Evolutionary conservation across 2,113 vertebrate genomes (phyloP).

Genomic region (Geothlypis trichas): DNA sequence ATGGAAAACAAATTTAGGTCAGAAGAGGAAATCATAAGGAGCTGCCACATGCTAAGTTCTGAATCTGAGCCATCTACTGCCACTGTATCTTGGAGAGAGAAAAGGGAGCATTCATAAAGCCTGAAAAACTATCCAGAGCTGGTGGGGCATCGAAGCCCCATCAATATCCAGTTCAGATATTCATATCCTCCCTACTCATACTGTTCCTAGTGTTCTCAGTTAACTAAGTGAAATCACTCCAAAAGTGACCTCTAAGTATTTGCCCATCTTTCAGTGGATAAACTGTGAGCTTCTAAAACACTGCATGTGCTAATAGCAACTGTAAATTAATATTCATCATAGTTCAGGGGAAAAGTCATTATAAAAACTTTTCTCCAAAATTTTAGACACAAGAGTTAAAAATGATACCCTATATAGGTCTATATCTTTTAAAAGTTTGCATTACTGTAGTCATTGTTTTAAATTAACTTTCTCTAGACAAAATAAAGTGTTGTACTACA

Average conservation of each 20-base stretch:
- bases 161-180: background rate
- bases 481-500: conserved; percentile 78
- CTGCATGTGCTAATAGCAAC: background rate
- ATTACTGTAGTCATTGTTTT: conserved; percentile 49
- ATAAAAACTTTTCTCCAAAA: background rate
- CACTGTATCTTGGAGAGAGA: background rate
- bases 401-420: background rate
- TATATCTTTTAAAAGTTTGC: background rate
- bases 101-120: background rate
- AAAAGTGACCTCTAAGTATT: background rate
- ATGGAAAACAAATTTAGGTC: background rate
- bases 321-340: background rate
- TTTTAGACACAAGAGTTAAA: background rate
- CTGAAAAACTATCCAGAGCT: background rate
- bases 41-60: background rate
- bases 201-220: background rate
- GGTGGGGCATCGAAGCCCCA: background rate
- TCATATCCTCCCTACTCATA: background rate
- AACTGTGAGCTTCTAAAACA: background rate
- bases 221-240: background rate
- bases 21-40: background rate
- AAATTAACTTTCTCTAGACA: conserved; percentile 72
- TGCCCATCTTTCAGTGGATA: background rate
- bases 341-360: background rate
- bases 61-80: background rate